A percentile compares a stretch with the other conserved stretches of the same genome.
Evolutionary conservation across 2,113 vertebrate species (phyloP).

Genomic region (Oreamnos americanus): DNA sequence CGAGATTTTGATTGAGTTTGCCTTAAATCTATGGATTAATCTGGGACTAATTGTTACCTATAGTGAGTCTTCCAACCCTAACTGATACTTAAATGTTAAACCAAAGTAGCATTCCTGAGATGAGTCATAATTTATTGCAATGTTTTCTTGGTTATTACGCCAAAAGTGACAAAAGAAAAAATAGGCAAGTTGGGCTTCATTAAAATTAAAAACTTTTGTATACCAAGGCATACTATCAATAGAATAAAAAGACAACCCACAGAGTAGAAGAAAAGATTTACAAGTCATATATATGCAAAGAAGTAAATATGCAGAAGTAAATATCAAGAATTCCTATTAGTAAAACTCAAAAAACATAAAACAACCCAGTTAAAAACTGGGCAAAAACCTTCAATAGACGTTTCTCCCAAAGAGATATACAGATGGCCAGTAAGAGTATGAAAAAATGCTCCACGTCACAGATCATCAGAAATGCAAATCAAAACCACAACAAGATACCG

Average conservation of each 20-base stretch:
- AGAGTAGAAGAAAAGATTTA: not conserved
- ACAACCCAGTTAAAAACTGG: not conserved
- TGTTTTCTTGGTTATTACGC: not conserved
- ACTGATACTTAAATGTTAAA: not conserved
- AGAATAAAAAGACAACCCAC: not conserved
- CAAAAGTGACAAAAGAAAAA: not conserved
- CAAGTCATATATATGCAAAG: not conserved
- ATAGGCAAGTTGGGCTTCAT: not conserved
- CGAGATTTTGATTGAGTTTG: not conserved
- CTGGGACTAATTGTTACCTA: not conserved
- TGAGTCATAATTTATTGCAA: not conserved
- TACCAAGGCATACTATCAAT: not conserved
- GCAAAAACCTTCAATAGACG: not conserved
- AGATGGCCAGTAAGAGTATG: not conserved
- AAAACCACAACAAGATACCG: not conserved
- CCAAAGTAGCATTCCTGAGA: not conserved
- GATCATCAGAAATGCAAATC: not conserved
- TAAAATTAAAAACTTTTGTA: not conserved
- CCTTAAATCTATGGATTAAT: not conserved
- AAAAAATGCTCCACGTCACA: not conserved
- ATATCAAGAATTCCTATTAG: not conserved
- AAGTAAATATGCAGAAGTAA: not conserved
- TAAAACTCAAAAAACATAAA: not conserved
- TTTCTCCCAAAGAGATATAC: not conserved
- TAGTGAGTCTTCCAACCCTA: not conserved